These are phyloP conservation scores for Calephelis nemesis DNA, from an alignment of 1,140 invertebrate genomes.

Conservation along the genomic window DNA sequence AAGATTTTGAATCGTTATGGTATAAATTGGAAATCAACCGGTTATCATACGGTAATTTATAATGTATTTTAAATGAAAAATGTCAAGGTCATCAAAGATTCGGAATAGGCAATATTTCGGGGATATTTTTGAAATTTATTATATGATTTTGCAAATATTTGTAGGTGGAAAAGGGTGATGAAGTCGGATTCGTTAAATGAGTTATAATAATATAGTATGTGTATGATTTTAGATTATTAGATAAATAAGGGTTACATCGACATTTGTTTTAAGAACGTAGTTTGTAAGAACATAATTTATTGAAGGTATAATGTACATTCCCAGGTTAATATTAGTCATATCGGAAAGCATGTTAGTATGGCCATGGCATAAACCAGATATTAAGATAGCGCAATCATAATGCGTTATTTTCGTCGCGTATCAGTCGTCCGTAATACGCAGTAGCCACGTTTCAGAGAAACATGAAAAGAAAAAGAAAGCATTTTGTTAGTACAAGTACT, in stretches of 20 bases:
- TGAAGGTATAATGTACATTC: constrained; percentile 55
- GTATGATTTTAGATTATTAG: not conserved
- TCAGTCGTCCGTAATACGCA: constrained; percentile 57
- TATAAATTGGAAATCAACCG: too few species aligned
- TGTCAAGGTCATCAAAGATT: too few species aligned
- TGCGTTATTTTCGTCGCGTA: constrained; percentile 61
- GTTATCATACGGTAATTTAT: too few species aligned
- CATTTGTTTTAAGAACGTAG: constrained; percentile 11
- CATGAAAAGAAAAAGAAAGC: constrained; percentile 82
- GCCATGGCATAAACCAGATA: constrained; percentile 76
- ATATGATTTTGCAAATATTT: too few species aligned
- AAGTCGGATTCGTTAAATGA: too few species aligned
- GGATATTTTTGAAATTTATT: too few species aligned
- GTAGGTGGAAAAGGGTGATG: too few species aligned
- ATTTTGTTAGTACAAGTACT: constrained; percentile 73
- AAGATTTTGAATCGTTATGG: too few species aligned
- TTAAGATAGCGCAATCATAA: constrained; percentile 64
- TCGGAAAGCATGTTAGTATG: constrained; percentile 68
- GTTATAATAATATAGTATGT: too few species aligned
- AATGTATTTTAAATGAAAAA: too few species aligned
- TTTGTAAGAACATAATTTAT: constrained; percentile 8
- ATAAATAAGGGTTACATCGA: not conserved
- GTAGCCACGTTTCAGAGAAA: constrained; percentile 77
- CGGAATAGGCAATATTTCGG: too few species aligned
- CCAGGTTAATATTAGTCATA: constrained; percentile 49